phyloP scores from a whole-genome alignment of 2,888 invertebrate genomes.

The Flabesymbios commensalis region DNA sequence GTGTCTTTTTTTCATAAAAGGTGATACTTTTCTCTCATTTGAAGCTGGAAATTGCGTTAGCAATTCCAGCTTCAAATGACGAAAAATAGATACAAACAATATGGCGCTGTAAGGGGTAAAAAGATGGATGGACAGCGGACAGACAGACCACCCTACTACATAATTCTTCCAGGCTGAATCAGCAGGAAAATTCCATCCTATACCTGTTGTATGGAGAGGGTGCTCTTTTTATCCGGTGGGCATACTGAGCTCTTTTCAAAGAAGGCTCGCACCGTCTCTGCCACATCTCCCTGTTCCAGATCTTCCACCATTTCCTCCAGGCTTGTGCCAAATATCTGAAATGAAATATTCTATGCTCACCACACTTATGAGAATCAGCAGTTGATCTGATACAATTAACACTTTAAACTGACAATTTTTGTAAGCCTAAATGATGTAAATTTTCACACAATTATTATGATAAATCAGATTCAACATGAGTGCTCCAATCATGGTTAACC shows the following conservation, averaged over 20 bases:
- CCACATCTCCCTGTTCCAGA: constrained; percentile 87
- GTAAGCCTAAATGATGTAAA: background rate
- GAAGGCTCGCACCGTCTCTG: constrained; percentile 80
- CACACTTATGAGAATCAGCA: background rate
- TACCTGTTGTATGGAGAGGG: constrained; percentile 73
- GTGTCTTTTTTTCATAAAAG: no score
- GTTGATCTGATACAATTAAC: background rate
- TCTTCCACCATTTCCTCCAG: constrained; percentile 82
- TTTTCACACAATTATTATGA: no score
- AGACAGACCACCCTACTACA: background rate
- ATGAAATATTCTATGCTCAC: background rate
- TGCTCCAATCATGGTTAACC: no score
- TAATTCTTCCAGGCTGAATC: background rate
- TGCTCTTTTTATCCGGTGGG: constrained; percentile 71
- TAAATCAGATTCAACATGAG: no score
- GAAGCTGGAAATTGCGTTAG: no score
- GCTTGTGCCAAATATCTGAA: constrained; percentile 72
- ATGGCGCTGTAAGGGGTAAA: background rate
- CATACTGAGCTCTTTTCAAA: constrained; percentile 70
- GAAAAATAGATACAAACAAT: no score
- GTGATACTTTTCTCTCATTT: no score
- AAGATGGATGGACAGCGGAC: background rate
- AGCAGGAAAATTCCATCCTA: background rate
- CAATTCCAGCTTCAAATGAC: no score
- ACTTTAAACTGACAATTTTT: background rate